Evolutionary conservation across 2,113 vertebrate genomes (phyloP), one percentile per base, ranked within the genome.

Genomic region (Anthoscopus minutus): DNA sequence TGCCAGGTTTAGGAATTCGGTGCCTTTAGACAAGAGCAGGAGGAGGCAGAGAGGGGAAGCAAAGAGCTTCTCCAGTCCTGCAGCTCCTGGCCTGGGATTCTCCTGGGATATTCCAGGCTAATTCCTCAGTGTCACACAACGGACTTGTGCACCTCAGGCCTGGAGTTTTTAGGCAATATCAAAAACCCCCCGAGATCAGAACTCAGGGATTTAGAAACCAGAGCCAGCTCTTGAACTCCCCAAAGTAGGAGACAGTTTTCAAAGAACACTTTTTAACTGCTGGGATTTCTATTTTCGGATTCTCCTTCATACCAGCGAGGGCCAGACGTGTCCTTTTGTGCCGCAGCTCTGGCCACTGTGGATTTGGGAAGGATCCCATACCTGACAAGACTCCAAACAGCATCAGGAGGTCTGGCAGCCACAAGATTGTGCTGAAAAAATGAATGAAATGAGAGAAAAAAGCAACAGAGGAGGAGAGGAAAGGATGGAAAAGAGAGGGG

Each of bases 241-340:
- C 28, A n/a, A 45, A 51, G 19, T 1, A 33, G 60, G 31, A 87
- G 56, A 5, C 3, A 25, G 53, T 19, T 89, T 74, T 31, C 47
- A 86, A 83, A 9, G 5, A 19, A 5, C 10, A 3, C 7, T 21
- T 73, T 83, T 74, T 15, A 44, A 44, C 37, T 8, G 19, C 31
- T 74, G 20, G 8, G 6, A 10, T 70, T 62, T 15, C 2, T 21
- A 19, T 35, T 61, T 83, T 58, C 7, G 0, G 48, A 7, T 57
- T 81, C 28, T n/a, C 13, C 64, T 30, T 27, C 27, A 28, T 18
- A 21, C 4, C 8, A 4, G 31, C 0, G 1, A 35, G 61, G 65
- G 54, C 44, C 78, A 74, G 89, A 58, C 40, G 2, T 0, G 38
- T 12, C 61, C 78, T 33, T 47, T 31, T 6, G 11, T 5, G 9